These are phyloP conservation scores for Araneus ventricosus DNA, from an alignment of 1,140 invertebrate genomes.

Conservation along the genomic window DNA sequence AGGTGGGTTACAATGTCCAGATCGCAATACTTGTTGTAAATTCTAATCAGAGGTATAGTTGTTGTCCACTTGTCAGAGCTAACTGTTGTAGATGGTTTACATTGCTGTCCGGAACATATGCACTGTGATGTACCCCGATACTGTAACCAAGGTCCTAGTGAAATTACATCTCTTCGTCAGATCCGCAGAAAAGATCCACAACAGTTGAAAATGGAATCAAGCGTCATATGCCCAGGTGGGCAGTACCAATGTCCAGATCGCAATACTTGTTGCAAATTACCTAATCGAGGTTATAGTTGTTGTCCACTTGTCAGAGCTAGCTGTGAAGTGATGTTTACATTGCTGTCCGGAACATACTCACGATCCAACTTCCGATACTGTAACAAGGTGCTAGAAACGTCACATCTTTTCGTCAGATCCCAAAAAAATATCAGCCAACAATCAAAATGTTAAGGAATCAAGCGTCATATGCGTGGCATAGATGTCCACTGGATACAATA, in stretches of 20 bases:
- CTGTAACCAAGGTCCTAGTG: too few species aligned
- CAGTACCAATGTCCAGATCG: too few species aligned
- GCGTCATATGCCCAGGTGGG: too few species aligned
- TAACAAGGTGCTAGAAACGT: neutral
- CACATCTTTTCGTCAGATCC: neutral
- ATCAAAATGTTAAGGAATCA: too few species aligned
- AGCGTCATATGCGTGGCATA: too few species aligned
- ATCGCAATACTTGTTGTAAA: conserved; percentile 80
- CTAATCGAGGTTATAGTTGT: too few species aligned
- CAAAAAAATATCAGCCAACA: neutral
- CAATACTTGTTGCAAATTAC: too few species aligned
- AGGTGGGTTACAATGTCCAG: conserved; percentile 78
- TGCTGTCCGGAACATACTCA: conserved; percentile 77
- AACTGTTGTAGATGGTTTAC: conserved; percentile 77
- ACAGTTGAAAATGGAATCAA: neutral
- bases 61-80: conserved; percentile 80
- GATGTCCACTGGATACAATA: too few species aligned
- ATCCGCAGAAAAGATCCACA: neutral
- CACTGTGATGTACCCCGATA: conserved; percentile 76
- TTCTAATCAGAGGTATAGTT: conserved; percentile 79
- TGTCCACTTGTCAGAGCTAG: conserved; percentile 78
- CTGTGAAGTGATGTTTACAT: conserved; percentile 77
- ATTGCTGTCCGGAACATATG: conserved; percentile 77
- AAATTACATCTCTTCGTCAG: too few species aligned
- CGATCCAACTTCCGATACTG: neutral